These are phyloP conservation scores for Melanophora roralis DNA, from an alignment of 2,888 invertebrate genomes.

Conservation along the genomic window DNA sequence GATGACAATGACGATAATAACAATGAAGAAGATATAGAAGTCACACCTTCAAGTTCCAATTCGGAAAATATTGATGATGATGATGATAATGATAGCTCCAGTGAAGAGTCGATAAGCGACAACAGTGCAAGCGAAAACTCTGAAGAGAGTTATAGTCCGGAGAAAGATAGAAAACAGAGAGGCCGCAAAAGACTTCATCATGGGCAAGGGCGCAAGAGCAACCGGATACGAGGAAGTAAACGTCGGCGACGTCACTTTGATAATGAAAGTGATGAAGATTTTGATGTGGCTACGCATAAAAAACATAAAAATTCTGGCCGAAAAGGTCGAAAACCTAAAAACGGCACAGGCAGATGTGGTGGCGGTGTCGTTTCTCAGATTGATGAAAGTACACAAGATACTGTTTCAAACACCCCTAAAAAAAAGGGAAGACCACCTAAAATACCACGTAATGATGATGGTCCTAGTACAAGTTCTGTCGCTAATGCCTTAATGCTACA, in stretches of 20 bases:
- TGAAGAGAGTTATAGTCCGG: constrained; percentile 79
- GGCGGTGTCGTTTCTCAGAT: constrained; percentile 61
- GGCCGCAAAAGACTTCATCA: constrained; percentile 57
- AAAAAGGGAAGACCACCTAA: constrained; percentile 69
- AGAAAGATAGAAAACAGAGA: constrained; percentile 69
- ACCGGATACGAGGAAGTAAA: constrained; percentile 37
- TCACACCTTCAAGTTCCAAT: constrained; percentile 45
- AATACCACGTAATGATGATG: constrained; percentile 64
- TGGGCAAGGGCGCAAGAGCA: constrained; percentile 42
- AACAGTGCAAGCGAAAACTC: constrained; percentile 77
- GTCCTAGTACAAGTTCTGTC: constrained; percentile 69
- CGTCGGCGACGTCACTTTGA: constrained; percentile 59
- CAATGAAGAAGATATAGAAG: constrained; percentile 46
- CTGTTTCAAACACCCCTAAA: constrained; percentile 66
- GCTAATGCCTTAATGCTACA: constrained; percentile 62
- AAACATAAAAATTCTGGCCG: constrained; percentile 45
- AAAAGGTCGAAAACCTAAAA: constrained; percentile 36
- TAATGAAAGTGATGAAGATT: constrained; percentile 67
- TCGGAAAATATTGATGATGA: constrained; percentile 65
- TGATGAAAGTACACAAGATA: constrained; percentile 73
- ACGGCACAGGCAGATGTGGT: constrained; percentile 21
- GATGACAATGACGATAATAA: constrained; percentile 50
- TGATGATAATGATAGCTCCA: constrained; percentile 46
- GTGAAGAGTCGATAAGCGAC: constrained; percentile 66
- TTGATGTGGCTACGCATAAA: constrained; percentile 58